Percentiles rank a stretch among this genome's conserved stretches.
Evolutionary conservation across 2,797 vertebrate species (phyloP).

Genomic region (Rallus crepitans): DNA sequence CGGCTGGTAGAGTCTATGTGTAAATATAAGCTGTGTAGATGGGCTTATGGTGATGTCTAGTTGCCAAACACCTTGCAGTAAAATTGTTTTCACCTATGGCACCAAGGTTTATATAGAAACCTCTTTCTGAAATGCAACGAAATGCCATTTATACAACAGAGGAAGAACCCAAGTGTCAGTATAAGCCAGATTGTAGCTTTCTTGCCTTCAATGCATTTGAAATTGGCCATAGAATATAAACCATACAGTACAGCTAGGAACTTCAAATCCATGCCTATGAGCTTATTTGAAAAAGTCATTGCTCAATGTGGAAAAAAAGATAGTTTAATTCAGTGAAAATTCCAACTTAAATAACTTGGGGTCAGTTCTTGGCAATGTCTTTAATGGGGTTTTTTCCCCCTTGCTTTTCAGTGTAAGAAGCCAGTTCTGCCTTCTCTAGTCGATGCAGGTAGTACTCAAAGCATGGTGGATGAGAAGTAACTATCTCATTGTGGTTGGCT

Average conservation of each 20-base stretch:
- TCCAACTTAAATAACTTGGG: background rate
- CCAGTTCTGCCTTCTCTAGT: background rate
- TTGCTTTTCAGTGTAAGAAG: background rate
- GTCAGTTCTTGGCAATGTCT: background rate
- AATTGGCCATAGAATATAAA: background rate
- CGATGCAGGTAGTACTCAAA: background rate
- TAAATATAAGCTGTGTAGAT: background rate
- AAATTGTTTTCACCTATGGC: background rate
- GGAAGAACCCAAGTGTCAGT: background rate
- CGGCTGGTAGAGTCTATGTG: background rate
- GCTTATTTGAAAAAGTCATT: background rate
- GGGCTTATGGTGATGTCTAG: background rate
- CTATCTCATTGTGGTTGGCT: background rate
- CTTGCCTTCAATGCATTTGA: background rate
- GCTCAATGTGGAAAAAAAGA: background rate
- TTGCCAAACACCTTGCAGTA: background rate
- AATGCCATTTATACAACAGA: background rate
- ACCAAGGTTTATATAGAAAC: background rate
- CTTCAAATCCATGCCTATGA: background rate
- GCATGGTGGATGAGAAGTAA: background rate
- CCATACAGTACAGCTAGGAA: background rate
- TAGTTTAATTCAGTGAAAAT: background rate
- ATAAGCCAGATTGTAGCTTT: background rate
- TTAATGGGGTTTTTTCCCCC: rapidly evolving
- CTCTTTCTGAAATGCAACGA: background rate